Conservation (phyloP, 2,888 invertebrate species). For the Pseudanteris insignis region DNA sequence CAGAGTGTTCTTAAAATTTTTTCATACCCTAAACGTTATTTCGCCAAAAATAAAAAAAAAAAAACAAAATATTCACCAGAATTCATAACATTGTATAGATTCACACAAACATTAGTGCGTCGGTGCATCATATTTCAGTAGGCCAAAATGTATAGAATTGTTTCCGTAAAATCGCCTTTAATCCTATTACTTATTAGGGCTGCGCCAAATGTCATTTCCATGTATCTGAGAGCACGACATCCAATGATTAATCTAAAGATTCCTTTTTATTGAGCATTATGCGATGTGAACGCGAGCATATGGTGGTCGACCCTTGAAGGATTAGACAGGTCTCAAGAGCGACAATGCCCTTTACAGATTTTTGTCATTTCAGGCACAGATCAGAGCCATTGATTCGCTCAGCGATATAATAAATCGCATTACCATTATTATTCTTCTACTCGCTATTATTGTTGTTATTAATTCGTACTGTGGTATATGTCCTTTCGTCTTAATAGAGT, state of each 20-base stretch:
- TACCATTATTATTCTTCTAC: too few relatives aligned
- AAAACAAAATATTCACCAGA: too few relatives aligned
- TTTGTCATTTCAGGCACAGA: slow-evolving; percentile 1
- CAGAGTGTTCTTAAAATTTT: too few relatives aligned
- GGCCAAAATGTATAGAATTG: not conserved
- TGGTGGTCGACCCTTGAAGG: slow-evolving; percentile 24
- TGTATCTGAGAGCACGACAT: slow-evolving; percentile 2
- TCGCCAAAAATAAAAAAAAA: too few relatives aligned
- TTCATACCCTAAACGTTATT: too few relatives aligned
- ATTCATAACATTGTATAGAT: too few relatives aligned
- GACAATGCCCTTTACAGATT: slow-evolving; percentile 13
- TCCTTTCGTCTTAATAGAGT: too few relatives aligned
- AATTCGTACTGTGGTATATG: not conserved
- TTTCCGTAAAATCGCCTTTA: slow-evolving; percentile 13
- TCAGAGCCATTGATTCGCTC: not conserved
- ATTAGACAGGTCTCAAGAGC: slow-evolving; percentile 16
- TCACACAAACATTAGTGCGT: not conserved
- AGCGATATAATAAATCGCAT: not conserved
- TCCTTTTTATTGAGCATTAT: slow-evolving; percentile 21
- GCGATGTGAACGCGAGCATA: slow-evolving; percentile 12
- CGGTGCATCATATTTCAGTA: not conserved
- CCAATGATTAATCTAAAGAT: slow-evolving; percentile 19
- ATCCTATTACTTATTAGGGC: slow-evolving; percentile 20
- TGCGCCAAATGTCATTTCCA: slow-evolving; percentile 15
- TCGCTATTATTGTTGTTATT: not conserved